Base-by-base conservation (phyloP, 2,797 vertebrate genomes). In the Mallotus villosus region DNA sequence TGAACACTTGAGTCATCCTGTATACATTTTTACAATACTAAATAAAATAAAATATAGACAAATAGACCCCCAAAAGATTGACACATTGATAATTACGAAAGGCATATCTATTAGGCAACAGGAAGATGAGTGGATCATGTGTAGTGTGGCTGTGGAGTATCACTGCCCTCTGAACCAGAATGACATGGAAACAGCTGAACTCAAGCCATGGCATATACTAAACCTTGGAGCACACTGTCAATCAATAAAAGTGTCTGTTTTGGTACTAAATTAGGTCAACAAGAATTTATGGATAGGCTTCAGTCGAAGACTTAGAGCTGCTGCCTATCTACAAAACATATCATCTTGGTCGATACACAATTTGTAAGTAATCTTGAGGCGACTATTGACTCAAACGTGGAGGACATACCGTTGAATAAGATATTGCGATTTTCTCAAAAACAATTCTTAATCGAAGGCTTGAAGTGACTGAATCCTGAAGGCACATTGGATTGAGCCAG, bases 391-490 rank as follows among this genome's bases (percentile, higher is more conserved):
- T 46, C 41, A 46, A 46, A 46, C 9, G 12, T 46, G 9, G 41
- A 46, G 41, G 41, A 46, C 14, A 46, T 46, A 46, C 41, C 19
- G 19, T 55, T 55, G 19, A n/a, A 55, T 19, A n/a, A 53, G 51
- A 17, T n/a, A n/a, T 55, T 55, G 3, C 6, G 51, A 17, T n/a
- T n/a, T n/a, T 14, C 17, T 16, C 4, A 3, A 51, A 14, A 17
- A 14, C 49, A 51, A 51, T 34, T 34, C 32, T 14, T 14, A 14
- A 16, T 1, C 6, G 29, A 37, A 60, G 55, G 63, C 71, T 55
- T 55, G 34, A 19, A 51, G 21, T 17, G 67, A n/a, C 61, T 46
- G 24, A 66, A 70, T 65, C 53, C 71, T 22, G 25, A 59, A 64
- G 67, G 27, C 24, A 70, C 63, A 29, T 14, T 64, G 59, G 49